Base-by-base conservation (phyloP, 2,113 vertebrate species). In the Cyprinodon brontotheroides region DNA sequence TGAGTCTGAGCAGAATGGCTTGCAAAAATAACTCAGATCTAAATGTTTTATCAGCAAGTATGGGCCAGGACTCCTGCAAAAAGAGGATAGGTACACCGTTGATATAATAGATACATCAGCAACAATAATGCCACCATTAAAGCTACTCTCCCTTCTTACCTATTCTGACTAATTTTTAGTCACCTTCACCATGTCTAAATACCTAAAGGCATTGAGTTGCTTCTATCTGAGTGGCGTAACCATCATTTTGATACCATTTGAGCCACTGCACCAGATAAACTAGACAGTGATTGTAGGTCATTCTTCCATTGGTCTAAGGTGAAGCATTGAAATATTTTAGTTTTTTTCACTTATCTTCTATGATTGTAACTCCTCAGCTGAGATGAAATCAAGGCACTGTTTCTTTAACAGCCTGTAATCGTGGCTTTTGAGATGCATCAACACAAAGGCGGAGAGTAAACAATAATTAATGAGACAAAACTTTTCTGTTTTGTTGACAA, bases 401-500 rank as follows among this genome's bases (percentile, higher is more conserved):
- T 73, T 68, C 59, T 57, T 17, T 75, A 39, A 65, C n/a, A 11
- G 68, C 64, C 72, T 20, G 72, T 53, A 22, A 81, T 84, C 82
- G 64, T 15, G 71, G 79, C 79, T 68, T 86, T 74, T 74, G 77
- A 84, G 81, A 77, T 77, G 11, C 73, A 39, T 14, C 37, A 45
- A 57, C 75, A 67, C 84, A 74, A 67, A 79, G 77, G 77, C 77
- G 60, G 82, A 71, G 82, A 68, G 72, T 77, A 61, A 85, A 85
- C 78, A 86, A 85, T 85, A 84, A 89, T 88, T 86, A 87, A 90
- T 70, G 77, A 87, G 83, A 87, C 70, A 82, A 86, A 87, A 87
- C 77, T 89, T 86, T 74, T 20, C 77, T 79, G 73, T 84, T 89
- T 89, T 89, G 82, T 83, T 29, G 77, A 86, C 83, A 82, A 87